phyloP scores from a whole-genome alignment of 2,888 invertebrate species.

The Cepaea hortensis region DNA sequence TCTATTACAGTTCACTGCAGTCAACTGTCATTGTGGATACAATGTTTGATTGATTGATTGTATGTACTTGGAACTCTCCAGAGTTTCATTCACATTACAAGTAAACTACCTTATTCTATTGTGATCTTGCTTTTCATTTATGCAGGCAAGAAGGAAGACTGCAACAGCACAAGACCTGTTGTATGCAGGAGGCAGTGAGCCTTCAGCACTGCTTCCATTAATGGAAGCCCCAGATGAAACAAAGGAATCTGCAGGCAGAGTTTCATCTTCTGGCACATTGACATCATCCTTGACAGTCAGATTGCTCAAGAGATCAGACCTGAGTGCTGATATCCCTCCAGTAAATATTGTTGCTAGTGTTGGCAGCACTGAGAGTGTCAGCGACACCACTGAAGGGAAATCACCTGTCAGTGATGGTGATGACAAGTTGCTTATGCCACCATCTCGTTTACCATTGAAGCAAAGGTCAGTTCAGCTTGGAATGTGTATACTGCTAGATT shows the following conservation, averaged over 20 bases:
- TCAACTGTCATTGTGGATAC: no score
- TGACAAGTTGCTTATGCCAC: slow-evolving; percentile 59
- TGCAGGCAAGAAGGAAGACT: slow-evolving; percentile 70
- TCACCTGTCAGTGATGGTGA: slow-evolving; percentile 30
- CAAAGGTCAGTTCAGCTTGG: slow-evolving; percentile 48
- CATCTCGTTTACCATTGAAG: slow-evolving; percentile 52
- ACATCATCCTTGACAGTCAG: neutral
- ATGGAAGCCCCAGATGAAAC: slow-evolving; percentile 63
- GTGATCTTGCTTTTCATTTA: slow-evolving; percentile 2
- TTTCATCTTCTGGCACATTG: neutral
- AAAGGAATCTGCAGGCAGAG: neutral
- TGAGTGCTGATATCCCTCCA: neutral
- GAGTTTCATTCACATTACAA: no score
- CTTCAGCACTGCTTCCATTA: slow-evolving; percentile 51
- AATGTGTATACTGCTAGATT: neutral
- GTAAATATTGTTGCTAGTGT: neutral
- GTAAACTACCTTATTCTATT: no score
- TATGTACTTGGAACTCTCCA: no score
- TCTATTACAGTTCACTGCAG: no score
- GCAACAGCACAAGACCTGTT: slow-evolving; percentile 83
- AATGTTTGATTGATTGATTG: no score
- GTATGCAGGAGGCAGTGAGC: slow-evolving; percentile 74
- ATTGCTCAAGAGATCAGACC: neutral
- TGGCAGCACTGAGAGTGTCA: neutral
- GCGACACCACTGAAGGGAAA: slow-evolving; percentile 38